Evolutionary conservation across 2,113 vertebrate genomes (phyloP).

Genomic region (Psammodynastes pulverulentus): DNA sequence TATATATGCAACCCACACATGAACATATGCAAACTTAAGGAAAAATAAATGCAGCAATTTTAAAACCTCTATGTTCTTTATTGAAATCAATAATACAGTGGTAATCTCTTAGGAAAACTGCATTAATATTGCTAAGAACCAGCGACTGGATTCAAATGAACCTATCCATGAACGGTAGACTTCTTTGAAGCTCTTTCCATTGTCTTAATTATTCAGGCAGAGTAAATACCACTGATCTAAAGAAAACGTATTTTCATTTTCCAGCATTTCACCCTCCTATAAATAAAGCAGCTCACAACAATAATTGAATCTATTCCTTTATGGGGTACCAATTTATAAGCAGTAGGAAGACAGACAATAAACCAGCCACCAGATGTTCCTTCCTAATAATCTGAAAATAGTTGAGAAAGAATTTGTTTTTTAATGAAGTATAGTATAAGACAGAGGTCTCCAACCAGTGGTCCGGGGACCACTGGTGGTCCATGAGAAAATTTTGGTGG

Average conservation of each 20-base stretch:
- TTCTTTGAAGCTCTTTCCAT: not conserved
- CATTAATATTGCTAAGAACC: not conserved
- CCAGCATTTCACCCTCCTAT: not conserved
- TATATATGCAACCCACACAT: not conserved
- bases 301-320: not conserved
- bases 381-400: not conserved
- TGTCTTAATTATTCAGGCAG: not conserved
- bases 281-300: not conserved
- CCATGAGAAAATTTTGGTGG: too few relatives aligned
- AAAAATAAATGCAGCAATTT: not conserved
- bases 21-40: not conserved
- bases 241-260: not conserved
- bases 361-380: not conserved
- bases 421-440: not conserved
- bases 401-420: not conserved
- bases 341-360: not conserved
- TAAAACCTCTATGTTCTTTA: not conserved
- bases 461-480: too few relatives aligned
- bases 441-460: too few relatives aligned
- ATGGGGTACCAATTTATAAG: not conserved
- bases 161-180: not conserved
- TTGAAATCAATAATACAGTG: not conserved
- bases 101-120: not conserved
- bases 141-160: not conserved
- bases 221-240: not conserved